Conservation (phyloP, 2,888 invertebrate species). For the Oscheius sp. region DNA sequence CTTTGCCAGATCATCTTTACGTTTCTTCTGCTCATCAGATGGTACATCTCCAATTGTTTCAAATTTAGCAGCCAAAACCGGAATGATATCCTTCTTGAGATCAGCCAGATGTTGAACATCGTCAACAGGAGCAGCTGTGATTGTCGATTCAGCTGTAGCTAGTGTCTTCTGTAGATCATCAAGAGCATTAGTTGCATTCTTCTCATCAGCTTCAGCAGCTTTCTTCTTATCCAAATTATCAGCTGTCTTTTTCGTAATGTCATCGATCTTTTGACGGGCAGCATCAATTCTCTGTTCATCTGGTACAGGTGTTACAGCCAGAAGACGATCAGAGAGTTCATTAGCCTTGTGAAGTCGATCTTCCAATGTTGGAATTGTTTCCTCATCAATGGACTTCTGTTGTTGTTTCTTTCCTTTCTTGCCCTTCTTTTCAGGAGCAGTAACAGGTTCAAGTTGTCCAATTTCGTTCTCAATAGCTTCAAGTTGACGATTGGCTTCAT, state of each 20-base stretch:
- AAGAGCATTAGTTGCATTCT: conserved; percentile 1
- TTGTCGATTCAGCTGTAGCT: background rate
- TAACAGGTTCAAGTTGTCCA: conserved; percentile 32
- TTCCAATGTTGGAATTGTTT: conserved; percentile 5
- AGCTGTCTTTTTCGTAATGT: background rate
- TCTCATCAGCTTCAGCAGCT: conserved; percentile 2
- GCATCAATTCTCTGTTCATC: conserved; percentile 4
- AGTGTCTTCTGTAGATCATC: conserved; percentile 5
- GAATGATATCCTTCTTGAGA: conserved; percentile 10
- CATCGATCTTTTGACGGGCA: conserved; percentile 14
- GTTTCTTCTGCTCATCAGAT: conserved; percentile 36
- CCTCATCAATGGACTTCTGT: background rate
- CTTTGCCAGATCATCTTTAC: conserved; percentile 31
- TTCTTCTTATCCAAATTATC: conserved; percentile 9
- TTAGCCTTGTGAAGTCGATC: conserved; percentile 14
- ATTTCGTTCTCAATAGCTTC: conserved; percentile 34
- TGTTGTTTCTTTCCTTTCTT: conserved; percentile 28
- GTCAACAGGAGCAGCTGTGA: conserved; percentile 1
- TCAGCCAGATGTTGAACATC: background rate
- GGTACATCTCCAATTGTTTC: conserved; percentile 32
- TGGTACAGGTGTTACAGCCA: conserved; percentile 2
- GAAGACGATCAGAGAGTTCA: conserved; percentile 15
- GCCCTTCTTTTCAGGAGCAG: conserved; percentile 21
- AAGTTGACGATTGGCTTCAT: conserved; percentile 7
- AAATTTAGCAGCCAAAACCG: conserved; percentile 25